These are phyloP conservation scores for Harpalus rubripes DNA, from an alignment of 2,888 invertebrate genomes.

Conservation along the genomic window DNA sequence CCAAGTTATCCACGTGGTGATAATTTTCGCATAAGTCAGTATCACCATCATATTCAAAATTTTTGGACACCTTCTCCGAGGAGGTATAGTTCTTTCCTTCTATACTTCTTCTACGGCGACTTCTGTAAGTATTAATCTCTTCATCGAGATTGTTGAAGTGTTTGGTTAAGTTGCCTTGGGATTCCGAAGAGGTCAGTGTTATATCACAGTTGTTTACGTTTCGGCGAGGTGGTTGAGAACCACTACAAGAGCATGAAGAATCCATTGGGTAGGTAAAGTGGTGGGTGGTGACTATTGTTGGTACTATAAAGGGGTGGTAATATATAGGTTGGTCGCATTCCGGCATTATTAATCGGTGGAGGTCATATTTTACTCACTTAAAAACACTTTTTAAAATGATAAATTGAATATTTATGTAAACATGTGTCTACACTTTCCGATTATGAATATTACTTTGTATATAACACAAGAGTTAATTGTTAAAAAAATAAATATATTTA, in stretches of 20 bases:
- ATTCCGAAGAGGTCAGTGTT: constrained; percentile 33
- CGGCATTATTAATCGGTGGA: constrained; percentile 37
- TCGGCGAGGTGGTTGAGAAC: constrained; percentile 13
- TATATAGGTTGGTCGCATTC: constrained; percentile 57
- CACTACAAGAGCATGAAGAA: constrained; percentile 6
- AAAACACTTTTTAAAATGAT: no score
- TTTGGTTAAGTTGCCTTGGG: constrained; percentile 36
- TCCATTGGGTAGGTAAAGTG: constrained; percentile 44
- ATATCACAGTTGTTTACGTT: constrained; percentile 55
- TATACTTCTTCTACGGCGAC: no score
- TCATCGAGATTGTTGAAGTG: background rate
- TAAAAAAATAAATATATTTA: no score
- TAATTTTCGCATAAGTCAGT: background rate
- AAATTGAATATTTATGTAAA: no score
- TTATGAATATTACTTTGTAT: no score
- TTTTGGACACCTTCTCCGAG: background rate
- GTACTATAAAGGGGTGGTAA: constrained; percentile 57
- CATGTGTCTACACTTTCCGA: no score
- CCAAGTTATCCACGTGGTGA: background rate
- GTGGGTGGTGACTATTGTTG: constrained; percentile 61
- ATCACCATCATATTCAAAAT: background rate
- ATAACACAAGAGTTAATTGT: no score
- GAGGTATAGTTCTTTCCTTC: background rate
- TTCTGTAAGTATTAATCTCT: background rate
- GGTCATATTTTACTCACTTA: background rate